Conservation (phyloP, 2,797 vertebrate genomes). For the Diplodus puntazzo region DNA sequence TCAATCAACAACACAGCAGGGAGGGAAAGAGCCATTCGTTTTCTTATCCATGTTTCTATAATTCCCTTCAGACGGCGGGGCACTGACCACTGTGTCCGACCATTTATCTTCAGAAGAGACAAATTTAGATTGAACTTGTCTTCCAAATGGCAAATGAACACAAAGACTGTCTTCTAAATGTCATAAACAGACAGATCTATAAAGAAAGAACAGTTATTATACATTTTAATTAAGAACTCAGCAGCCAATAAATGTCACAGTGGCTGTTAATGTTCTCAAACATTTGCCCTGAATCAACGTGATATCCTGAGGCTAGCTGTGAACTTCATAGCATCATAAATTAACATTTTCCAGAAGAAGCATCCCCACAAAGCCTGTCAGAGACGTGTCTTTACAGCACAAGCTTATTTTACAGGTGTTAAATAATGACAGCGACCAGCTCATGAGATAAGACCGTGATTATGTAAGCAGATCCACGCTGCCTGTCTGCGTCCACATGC, state of each 20-base stretch:
- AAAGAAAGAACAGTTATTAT: background rate
- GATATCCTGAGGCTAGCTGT: too few relatives aligned
- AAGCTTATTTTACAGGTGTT: conserved; percentile 3
- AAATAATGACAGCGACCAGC: conserved; percentile 36
- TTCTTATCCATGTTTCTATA: conserved; percentile 35
- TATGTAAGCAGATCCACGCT: conserved; percentile 57
- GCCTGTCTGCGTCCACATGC: conserved; percentile 41
- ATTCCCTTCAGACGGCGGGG: background rate
- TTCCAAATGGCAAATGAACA: background rate
- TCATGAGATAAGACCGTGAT: conserved; percentile 54
- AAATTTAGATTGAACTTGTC: conserved; percentile 3
- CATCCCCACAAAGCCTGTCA: background rate
- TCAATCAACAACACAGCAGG: conserved; percentile 38
- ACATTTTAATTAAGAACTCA: background rate
- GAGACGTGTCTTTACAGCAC: background rate
- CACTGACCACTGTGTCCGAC: background rate
- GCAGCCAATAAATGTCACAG: background rate
- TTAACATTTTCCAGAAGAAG: background rate
- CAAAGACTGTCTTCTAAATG: background rate
- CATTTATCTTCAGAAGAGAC: conserved; percentile 13
- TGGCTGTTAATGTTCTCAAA: background rate
- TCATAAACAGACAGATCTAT: background rate
- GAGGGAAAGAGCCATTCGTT: conserved; percentile 33
- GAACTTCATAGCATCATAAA: background rate
- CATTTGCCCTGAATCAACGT: too few relatives aligned